phyloP scores from a whole-genome alignment of 2,888 invertebrate species.

The Nomada fabriciana region DNA sequence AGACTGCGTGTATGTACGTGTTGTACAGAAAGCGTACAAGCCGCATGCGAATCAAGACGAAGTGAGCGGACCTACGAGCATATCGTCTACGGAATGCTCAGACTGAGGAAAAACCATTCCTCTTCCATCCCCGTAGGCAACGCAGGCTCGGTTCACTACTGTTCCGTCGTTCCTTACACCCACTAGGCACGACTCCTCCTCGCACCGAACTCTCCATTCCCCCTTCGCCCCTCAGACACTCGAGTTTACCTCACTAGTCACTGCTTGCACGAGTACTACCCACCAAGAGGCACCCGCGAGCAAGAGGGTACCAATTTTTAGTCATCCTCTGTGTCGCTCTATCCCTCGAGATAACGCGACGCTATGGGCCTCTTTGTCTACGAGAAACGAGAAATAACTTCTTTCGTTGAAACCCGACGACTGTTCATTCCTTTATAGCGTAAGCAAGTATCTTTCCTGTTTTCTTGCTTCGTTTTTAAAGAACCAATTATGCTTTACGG shows the following conservation, averaged over 20 bases:
- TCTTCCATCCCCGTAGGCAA: conserved; percentile 47
- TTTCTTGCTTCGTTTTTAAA: not conserved
- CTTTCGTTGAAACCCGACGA: conserved; percentile 19
- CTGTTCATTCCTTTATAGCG: conserved; percentile 18
- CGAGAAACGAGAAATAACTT: conserved; percentile 24
- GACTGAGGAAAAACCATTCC: conserved; percentile 76
- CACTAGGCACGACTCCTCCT: conserved; percentile 55
- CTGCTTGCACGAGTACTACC: conserved; percentile 79
- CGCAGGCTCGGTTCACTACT: conserved; percentile 65
- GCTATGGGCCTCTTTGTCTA: conserved; percentile 25
- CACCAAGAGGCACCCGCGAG: conserved; percentile 81
- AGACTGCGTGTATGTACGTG: conserved; percentile 19
- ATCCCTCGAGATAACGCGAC: conserved; percentile 44
- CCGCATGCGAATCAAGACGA: conserved; percentile 69
- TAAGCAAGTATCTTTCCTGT: no score
- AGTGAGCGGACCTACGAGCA: conserved; percentile 59
- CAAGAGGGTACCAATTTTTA: conserved; percentile 81
- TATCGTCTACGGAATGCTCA: conserved; percentile 79
- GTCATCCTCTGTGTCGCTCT: conserved; percentile 48
- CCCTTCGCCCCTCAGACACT: conserved; percentile 72
- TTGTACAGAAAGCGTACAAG: conserved; percentile 46
- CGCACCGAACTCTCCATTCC: conserved; percentile 44
- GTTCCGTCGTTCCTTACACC: conserved; percentile 64
- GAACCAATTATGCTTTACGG: not conserved
- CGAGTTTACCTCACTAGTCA: conserved; percentile 82